phyloP scores from a whole-genome alignment of 2,888 invertebrate genomes.

The Chaetogeoica ovagalla region DNA sequence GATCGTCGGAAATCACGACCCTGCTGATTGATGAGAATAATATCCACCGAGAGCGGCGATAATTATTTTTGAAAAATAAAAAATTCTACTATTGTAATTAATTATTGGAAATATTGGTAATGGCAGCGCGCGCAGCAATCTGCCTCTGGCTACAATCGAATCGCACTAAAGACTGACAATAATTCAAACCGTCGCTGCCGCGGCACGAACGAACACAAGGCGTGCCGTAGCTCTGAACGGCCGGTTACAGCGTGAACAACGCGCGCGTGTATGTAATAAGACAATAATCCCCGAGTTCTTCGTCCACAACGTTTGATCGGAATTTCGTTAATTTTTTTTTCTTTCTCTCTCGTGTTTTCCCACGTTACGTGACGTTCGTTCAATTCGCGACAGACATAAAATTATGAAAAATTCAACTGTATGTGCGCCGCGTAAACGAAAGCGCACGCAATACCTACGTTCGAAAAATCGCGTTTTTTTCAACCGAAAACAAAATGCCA shows the following conservation, averaged over 20 bases:
- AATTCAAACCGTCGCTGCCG: slow-evolving; percentile 28
- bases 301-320: too few relatives aligned
- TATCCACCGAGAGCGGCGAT: slow-evolving; percentile 36
- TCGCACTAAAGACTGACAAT: slow-evolving; percentile 42
- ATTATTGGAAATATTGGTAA: slow-evolving; percentile 43
- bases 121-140: neutral
- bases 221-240: neutral
- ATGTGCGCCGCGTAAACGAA: too few relatives aligned
- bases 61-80: slow-evolving; percentile 46
- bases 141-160: slow-evolving; percentile 33
- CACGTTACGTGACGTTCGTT: too few relatives aligned
- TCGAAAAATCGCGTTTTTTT: too few relatives aligned
- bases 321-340: too few relatives aligned
- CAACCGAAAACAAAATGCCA: too few relatives aligned
- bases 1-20: slow-evolving; percentile 46
- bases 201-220: slow-evolving; percentile 3
- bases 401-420: too few relatives aligned
- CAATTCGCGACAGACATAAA: too few relatives aligned
- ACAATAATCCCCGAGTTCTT: too few relatives aligned
- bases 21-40: slow-evolving; percentile 46
- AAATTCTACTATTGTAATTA: slow-evolving; percentile 45
- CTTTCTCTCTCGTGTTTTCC: too few relatives aligned
- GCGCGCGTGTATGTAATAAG: neutral
- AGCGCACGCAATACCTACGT: too few relatives aligned
- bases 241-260: too few relatives aligned